Percentiles rank a stretch among this genome's conserved stretches.
These are phyloP conservation scores for Australoheros scitulus DNA, from an alignment of 2,113 vertebrate species.

Conservation along the genomic window DNA sequence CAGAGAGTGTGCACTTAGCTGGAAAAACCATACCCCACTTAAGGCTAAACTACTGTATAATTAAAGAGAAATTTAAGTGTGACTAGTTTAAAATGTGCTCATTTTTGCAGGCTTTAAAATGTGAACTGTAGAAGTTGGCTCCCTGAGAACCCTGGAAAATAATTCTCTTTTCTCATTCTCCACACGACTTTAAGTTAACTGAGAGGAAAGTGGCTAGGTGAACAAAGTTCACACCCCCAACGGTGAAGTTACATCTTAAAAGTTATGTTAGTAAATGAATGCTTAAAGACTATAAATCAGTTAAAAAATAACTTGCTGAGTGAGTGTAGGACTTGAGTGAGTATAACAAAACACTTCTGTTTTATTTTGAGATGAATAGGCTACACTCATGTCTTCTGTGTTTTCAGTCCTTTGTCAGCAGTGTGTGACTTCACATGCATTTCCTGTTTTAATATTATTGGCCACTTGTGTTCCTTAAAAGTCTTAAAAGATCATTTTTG, in stretches of 20 bases:
- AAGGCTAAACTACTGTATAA: constrained; percentile 70
- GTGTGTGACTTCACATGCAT: constrained; percentile 30
- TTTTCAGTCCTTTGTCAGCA: constrained; percentile 48
- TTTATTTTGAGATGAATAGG: background rate
- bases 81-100: constrained; percentile 46
- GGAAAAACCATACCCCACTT: constrained; percentile 66
- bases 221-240: constrained; percentile 24
- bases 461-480: background rate
- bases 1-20: constrained; percentile 41
- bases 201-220: background rate
- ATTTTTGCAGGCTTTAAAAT: constrained; percentile 41
- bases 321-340: background rate
- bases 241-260: constrained; percentile 11
- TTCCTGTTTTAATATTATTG: constrained; percentile 45
- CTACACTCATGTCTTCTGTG: background rate
- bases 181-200: background rate
- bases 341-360: too few relatives aligned
- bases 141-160: constrained; percentile 15
- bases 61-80: constrained; percentile 71
- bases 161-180: constrained; percentile 26
- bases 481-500: background rate
- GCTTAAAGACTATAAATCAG: constrained; percentile 12
- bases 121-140: constrained; percentile 28
- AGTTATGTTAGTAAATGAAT: constrained; percentile 19
- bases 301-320: constrained; percentile 33